Conservation (phyloP, 1,140 invertebrate genomes). For the Macrobrachium nipponense region DNA sequence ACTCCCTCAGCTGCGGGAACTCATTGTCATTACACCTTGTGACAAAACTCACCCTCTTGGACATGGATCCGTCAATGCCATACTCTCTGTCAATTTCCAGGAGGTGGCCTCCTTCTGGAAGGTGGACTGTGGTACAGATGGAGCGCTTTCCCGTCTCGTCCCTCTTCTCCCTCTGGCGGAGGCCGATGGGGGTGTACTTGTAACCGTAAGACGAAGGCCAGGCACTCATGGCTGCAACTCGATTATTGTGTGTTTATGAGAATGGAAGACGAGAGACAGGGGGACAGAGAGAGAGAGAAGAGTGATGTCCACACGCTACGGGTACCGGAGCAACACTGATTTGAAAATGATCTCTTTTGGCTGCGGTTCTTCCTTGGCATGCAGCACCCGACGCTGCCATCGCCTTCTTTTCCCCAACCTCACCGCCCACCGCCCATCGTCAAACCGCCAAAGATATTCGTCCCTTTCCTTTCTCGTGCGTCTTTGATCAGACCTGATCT, state of each 20-base stretch:
- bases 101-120: constrained; percentile 63
- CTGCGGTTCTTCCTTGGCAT: constrained; percentile 39
- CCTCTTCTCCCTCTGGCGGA: constrained; percentile 63
- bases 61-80: constrained; percentile 60
- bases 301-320: constrained; percentile 38
- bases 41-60: constrained; percentile 61
- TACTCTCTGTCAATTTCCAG: constrained; percentile 64
- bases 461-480: not conserved
- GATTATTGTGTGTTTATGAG: no score
- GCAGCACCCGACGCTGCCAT: not conserved
- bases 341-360: not conserved
- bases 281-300: constrained; percentile 35
- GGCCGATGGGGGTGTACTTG: constrained; percentile 64
- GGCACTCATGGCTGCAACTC: constrained; percentile 49
- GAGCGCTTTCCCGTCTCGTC: constrained; percentile 59
- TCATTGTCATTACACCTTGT: not conserved
- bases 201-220: constrained; percentile 64
- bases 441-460: constrained; percentile 9
- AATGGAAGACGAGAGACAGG: constrained; percentile 25
- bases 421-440: not conserved
- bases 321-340: constrained; percentile 60
- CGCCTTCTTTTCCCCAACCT: not conserved
- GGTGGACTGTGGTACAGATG: constrained; percentile 63
- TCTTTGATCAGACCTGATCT: not conserved
- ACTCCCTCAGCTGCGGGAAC: not conserved